Evolutionary conservation across 2,797 vertebrate species (phyloP).

Genomic region (Pelobates cultripes): DNA sequence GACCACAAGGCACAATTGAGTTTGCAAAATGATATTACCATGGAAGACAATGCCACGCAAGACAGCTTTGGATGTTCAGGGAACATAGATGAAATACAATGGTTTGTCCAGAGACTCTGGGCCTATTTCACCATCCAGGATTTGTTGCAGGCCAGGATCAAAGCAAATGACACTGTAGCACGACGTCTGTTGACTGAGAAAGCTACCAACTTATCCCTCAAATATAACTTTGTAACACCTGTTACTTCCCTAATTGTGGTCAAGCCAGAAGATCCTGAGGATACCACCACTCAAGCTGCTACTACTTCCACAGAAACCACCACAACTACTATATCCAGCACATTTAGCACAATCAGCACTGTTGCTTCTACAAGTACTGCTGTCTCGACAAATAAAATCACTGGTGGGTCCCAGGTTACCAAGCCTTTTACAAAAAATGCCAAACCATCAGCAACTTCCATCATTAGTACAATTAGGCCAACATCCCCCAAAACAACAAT

Average conservation of each 20-base stretch:
- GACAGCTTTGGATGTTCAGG: slow-evolving; percentile 62
- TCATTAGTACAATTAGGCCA: neutral
- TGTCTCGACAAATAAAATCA: slow-evolving; percentile 9
- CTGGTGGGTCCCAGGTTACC: neutral
- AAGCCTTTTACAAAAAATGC: slow-evolving; percentile 34
- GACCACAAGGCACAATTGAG: slow-evolving; percentile 71
- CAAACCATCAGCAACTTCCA: slow-evolving; percentile 6
- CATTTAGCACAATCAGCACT: neutral
- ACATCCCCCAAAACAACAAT: neutral
- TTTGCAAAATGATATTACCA: slow-evolving; percentile 66
- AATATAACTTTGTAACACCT: slow-evolving; percentile 85
- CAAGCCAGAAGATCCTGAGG: slow-evolving; percentile 68
- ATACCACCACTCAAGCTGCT: neutral
- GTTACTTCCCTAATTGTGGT: slow-evolving; percentile 84
- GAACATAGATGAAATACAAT: slow-evolving; percentile 64
- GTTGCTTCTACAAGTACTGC: slow-evolving; percentile 22
- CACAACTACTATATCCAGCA: neutral
- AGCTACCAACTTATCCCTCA: slow-evolving; percentile 82
- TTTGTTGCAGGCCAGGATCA: slow-evolving; percentile 76
- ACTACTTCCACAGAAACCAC: slow-evolving; percentile 3
- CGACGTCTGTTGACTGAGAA: slow-evolving; percentile 76
- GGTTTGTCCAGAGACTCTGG: slow-evolving; percentile 81
- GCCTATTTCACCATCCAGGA: slow-evolving; percentile 86
- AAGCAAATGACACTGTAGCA: slow-evolving; percentile 66
- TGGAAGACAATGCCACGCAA: slow-evolving; percentile 60